phyloP scores from a whole-genome alignment of 2,797 vertebrate genomes.

The Sus cebifrons region DNA sequence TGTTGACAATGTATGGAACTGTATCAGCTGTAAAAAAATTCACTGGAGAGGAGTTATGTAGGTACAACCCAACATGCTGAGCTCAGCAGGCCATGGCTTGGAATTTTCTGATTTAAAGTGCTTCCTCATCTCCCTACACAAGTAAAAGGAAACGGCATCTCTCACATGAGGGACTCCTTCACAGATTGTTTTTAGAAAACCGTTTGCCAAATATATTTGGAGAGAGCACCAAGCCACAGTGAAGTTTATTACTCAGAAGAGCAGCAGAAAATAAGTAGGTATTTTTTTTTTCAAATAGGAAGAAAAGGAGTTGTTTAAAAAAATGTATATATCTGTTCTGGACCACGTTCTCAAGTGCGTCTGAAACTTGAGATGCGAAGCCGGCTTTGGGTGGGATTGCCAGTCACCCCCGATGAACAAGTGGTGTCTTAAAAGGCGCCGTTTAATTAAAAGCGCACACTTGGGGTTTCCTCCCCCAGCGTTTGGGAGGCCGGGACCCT shows the following conservation, averaged over 20 bases:
- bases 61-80: not conserved
- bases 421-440: constrained; percentile 77
- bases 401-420: constrained; percentile 79
- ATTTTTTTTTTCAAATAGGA: not conserved
- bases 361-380: constrained; percentile 27
- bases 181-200: not conserved
- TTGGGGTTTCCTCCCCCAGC: constrained; percentile 85
- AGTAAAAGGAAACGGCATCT: constrained; percentile 21
- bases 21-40: not conserved
- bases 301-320: constrained; percentile 18
- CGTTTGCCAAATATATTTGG: not conserved
- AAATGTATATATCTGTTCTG: not conserved
- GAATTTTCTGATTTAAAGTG: constrained; percentile 7
- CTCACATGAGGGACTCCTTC: not conserved
- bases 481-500: constrained; percentile 85
- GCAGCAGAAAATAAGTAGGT: not conserved
- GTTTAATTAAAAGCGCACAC: constrained; percentile 89
- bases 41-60: not conserved
- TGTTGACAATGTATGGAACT: not conserved
- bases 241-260: constrained; percentile 19
- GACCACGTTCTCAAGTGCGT: not conserved
- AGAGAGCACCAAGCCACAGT: not conserved
- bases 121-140: constrained; percentile 37
- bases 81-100: not conserved
- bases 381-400: constrained; percentile 13